Base-by-base conservation (phyloP, 2,888 invertebrate species). In the Mayetiola destructor region DNA sequence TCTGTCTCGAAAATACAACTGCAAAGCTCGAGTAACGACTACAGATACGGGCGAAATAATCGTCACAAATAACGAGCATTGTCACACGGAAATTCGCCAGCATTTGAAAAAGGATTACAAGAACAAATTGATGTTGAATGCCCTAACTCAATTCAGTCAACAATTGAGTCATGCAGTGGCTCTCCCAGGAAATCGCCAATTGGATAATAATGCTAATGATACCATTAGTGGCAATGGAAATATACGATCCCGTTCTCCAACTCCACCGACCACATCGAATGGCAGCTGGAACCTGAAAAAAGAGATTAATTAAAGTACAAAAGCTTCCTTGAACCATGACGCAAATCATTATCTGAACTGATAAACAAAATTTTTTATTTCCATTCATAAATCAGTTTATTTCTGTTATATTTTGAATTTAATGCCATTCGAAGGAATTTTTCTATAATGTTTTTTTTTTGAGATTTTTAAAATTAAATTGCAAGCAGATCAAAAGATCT, bases 21-120 rank as follows among this genome's bases (percentile, higher is more conserved):
- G 75, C 62, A 75, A 71, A 59, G 75, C 75, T 1, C 69, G 73
- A 3, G 73, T 76, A 10, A 72, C 69, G 8, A 71, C 71, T 27
- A 70, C 71, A 12, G 69, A 69, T 21, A 68, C 69, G 1, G 69
- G 69, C 14, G 67, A 67, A 57, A 70, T 75, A 12, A 69, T 70
- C 39, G 70, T 71, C 1, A 67, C 72, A 3, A 74, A 71, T 59
- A 68, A 75, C 55, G 69, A 73, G 55, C 77, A 77, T 59, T 72
- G 68, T 52, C 77, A 77, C 60, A 69, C 70, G 5, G 73, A 73
- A 61, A 73, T 73, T 54, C 66, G 73, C 0, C 73, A 73, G 59
- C 73, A 73, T 63, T 64, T 73, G 57, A 70, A 72, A 53, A 73
- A 73, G 62, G 73, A 73, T 60, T 73, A 73, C 53, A 60, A 60